Base-by-base conservation (phyloP, 2,113 vertebrate species). In the Siphamia tubifer region DNA sequence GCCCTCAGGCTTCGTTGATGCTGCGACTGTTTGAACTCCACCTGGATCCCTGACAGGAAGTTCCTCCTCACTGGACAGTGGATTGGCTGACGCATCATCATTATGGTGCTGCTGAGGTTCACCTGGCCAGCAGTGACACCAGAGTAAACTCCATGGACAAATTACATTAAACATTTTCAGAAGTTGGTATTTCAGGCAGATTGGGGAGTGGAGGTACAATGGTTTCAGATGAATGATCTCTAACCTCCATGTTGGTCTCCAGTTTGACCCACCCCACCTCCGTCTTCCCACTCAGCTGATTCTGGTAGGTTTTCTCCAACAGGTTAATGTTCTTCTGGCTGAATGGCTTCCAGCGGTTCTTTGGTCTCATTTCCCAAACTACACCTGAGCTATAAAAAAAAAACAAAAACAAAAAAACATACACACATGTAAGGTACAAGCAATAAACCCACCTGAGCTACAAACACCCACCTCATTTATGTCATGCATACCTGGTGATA, bases 1-100 rank as follows among this genome's bases (percentile, higher is more conserved):
- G 98, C 97, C 42, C 98, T 86, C 66, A 99, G 82, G 79, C 97
- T 95, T 58, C 95, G 94, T 36, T 99, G 98, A 75, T 99, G 96
- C 64, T 75, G 89, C 0, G 97, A 98, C 66, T 97, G 96, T 20
- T 98, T 99, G 75, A 96, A 94, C 80, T 98, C 96, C 68, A 98
- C 81, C 16, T 95, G 92, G 81, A 99, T 97, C 52, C 96, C 98
- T 4, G 98, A 93, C 58, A 98, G 87, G 76, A 97, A 99, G 87
- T 94, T 96, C 45, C 97, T 93, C 38, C 95, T 94, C 51, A 99
- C 94, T 2, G 8, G 83, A 79, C 95, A 96, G 5, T 58, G 64
- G 28, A 88, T 40, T 0, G 98, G 97, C 28, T 93, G 90, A 6
- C 93, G 95, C 95, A 98, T 98, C 85, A 91, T 89, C 97, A 98